Percentiles rank a stretch among this genome's conserved stretches.
Conservation (phyloP, 2,113 vertebrate species). For the Telmatochromis sp. region DNA sequence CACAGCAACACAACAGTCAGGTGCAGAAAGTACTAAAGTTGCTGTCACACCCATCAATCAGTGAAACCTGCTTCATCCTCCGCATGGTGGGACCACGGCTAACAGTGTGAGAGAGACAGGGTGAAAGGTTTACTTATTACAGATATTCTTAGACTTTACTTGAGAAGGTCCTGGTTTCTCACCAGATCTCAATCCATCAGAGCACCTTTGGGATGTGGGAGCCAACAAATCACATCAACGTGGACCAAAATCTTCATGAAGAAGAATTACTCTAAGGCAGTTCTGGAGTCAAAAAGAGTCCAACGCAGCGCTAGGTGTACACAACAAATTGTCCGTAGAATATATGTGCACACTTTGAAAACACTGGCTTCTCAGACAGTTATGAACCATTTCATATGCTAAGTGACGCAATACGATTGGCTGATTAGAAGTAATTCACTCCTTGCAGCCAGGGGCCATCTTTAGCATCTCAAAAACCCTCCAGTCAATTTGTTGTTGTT, state of each 20-base stretch:
- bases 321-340: background rate
- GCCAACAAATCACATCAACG: background rate
- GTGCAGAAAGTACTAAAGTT: background rate
- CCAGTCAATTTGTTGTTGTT: background rate
- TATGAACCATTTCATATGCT: background rate
- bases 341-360: background rate
- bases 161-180: background rate
- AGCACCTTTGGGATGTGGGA: background rate
- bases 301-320: background rate
- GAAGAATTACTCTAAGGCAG: background rate
- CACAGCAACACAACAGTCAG: background rate
- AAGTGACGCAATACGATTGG: background rate
- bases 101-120: background rate
- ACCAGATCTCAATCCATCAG: background rate
- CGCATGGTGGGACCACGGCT: background rate
- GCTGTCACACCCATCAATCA: background rate
- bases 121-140: background rate
- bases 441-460: background rate
- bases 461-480: background rate
- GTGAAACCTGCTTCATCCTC: background rate
- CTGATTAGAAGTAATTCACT: background rate
- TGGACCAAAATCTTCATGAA: background rate
- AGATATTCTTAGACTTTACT: background rate
- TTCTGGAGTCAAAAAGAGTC: background rate
- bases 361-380: background rate